Conservation (phyloP, 2,888 invertebrate species). For the Zygothrica quintamaculata region DNA sequence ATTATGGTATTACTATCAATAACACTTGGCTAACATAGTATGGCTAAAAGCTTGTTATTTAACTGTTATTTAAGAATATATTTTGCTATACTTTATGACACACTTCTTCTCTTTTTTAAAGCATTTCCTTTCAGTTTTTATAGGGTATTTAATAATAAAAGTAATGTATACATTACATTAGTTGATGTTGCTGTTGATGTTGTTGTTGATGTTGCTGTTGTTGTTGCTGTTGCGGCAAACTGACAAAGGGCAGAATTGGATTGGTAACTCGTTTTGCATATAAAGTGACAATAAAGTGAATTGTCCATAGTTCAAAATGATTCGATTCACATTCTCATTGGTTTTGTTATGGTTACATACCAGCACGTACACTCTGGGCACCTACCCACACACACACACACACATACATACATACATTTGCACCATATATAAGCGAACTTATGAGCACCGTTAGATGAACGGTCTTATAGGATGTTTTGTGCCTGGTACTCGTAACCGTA, state of each 20-base stretch:
- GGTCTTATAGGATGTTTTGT: conserved; percentile 42
- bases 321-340: conserved; percentile 19
- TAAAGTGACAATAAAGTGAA: conserved; percentile 20
- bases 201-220: too few species aligned
- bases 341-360: conserved; percentile 31
- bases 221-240: too few species aligned
- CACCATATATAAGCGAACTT: conserved; percentile 39
- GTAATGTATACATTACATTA: too few species aligned
- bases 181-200: too few species aligned
- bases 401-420: conserved; percentile 5
- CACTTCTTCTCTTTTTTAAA: too few species aligned
- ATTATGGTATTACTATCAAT: too few species aligned
- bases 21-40: too few species aligned
- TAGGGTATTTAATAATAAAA: too few species aligned
- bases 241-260: conserved; percentile 36
- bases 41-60: too few species aligned
- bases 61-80: too few species aligned
- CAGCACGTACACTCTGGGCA: conserved; percentile 48
- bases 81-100: too few species aligned
- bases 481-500: neutral
- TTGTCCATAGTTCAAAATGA: conserved; percentile 16
- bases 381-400: conserved; percentile 5
- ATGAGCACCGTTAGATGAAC: conserved; percentile 65
- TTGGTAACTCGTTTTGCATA: conserved; percentile 39
- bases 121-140: too few species aligned